phyloP scores from a whole-genome alignment of 2,113 vertebrate species.

The Brachirus orientalis region DNA sequence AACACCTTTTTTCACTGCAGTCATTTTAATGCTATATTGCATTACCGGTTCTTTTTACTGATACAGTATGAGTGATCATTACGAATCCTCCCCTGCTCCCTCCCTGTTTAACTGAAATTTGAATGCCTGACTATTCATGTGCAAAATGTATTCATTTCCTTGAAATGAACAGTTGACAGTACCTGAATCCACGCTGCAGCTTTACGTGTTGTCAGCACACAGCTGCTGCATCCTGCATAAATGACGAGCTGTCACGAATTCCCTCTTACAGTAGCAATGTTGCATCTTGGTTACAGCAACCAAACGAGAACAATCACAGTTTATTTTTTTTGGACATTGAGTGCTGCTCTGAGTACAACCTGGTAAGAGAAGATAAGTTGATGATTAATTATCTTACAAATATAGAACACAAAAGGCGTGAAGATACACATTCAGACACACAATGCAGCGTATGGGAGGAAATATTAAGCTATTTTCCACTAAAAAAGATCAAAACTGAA shows the following conservation, averaged over 20 bases:
- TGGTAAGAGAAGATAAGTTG: conserved; percentile 38
- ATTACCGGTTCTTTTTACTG: neutral
- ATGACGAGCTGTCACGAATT: neutral
- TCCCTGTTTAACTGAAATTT: neutral
- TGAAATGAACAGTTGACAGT: neutral
- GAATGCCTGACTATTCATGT: neutral
- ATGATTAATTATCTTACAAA: conserved; percentile 29
- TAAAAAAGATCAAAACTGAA: neutral
- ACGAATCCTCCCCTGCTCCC: neutral
- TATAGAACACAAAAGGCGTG: neutral
- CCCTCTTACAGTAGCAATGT: neutral
- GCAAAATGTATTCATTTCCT: neutral
- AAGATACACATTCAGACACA: conserved; percentile 1
- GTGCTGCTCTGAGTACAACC: conserved; percentile 23
- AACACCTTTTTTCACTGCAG: too few relatives aligned
- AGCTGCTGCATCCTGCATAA: neutral
- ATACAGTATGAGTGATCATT: neutral
- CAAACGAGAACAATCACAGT: conserved; percentile 6
- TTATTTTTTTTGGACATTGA: conserved; percentile 18
- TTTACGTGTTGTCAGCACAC: neutral
- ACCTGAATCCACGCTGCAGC: neutral
- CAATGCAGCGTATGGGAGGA: neutral
- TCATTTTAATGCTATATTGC: neutral
- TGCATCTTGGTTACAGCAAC: conserved; percentile 1
- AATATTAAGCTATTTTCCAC: neutral